Evolutionary conservation across 2,113 vertebrate species (phyloP).

Genomic region (Pelecanoides urinatrix): DNA sequence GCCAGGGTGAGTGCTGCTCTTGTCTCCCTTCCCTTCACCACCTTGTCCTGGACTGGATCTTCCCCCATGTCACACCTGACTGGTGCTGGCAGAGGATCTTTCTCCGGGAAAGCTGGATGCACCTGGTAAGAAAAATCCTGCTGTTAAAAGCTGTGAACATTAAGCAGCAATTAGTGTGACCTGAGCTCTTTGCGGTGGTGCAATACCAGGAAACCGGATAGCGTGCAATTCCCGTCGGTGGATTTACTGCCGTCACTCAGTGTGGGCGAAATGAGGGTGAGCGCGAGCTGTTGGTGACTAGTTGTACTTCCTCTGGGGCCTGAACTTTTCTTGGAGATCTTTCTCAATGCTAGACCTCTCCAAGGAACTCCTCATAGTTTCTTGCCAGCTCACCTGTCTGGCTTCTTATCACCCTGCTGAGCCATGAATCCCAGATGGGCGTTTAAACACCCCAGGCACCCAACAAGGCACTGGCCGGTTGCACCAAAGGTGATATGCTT

Average conservation of each 20-base stretch:
- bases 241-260: background rate
- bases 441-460: background rate
- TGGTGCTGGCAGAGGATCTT: background rate
- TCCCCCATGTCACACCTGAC: background rate
- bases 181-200: background rate
- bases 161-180: background rate
- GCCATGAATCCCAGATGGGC: background rate
- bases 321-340: background rate
- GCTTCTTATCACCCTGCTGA: background rate
- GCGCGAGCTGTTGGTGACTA: background rate
- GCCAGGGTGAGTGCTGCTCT: background rate
- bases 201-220: background rate
- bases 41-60: background rate
- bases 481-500: background rate
- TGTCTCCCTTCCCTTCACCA: background rate
- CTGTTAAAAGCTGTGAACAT: background rate
- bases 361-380: background rate
- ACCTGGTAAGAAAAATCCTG: background rate
- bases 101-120: background rate
- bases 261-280: background rate
- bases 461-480: fast-evolving
- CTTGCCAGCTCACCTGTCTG: background rate
- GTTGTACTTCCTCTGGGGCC: background rate
- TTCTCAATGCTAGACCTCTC: background rate
- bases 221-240: fast-evolving